Percentiles rank a stretch among this genome's conserved stretches.
These are phyloP conservation scores for Coenobita brevimanus DNA, from an alignment of 1,140 invertebrate species.

Conservation along the genomic window DNA sequence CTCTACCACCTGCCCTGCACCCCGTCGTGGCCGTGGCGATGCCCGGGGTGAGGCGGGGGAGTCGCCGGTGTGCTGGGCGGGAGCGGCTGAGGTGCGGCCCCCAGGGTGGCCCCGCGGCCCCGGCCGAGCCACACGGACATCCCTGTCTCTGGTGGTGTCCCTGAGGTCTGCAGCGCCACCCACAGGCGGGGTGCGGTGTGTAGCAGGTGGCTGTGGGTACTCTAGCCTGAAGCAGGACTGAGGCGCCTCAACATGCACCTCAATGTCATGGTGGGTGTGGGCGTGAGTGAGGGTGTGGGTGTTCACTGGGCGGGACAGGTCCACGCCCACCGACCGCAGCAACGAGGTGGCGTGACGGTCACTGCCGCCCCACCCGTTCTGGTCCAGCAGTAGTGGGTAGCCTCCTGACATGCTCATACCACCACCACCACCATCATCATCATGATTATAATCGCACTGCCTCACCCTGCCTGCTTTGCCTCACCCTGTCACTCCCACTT, in stretches of 20 bases:
- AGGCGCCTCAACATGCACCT: slow-evolving; percentile 45
- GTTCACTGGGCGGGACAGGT: slow-evolving; percentile 31
- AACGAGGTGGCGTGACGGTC: slow-evolving; percentile 43
- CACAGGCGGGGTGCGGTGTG: neutral
- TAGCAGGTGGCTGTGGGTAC: slow-evolving; percentile 47
- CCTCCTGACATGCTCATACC: slow-evolving; percentile 43
- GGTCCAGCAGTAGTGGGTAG: slow-evolving; percentile 55
- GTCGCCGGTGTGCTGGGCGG: no score
- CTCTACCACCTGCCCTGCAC: no score
- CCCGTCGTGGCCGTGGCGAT: no score
- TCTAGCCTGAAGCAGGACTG: slow-evolving; percentile 34
- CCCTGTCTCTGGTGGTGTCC: neutral
- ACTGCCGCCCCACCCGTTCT: slow-evolving; percentile 52
- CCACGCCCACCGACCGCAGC: slow-evolving; percentile 50
- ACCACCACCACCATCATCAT: neutral
- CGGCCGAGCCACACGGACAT: neutral
- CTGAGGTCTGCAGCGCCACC: neutral
- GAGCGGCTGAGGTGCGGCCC: no score
- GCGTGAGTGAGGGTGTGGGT: neutral
- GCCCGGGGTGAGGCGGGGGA: no score
- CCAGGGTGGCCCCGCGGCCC: no score
- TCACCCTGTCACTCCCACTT: no score
- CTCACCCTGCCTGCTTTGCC: neutral
- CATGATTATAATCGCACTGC: neutral
- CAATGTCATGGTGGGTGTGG: slow-evolving; percentile 47